Conservation (phyloP, 2,113 vertebrate genomes). For the Phocoena sinus region DNA sequence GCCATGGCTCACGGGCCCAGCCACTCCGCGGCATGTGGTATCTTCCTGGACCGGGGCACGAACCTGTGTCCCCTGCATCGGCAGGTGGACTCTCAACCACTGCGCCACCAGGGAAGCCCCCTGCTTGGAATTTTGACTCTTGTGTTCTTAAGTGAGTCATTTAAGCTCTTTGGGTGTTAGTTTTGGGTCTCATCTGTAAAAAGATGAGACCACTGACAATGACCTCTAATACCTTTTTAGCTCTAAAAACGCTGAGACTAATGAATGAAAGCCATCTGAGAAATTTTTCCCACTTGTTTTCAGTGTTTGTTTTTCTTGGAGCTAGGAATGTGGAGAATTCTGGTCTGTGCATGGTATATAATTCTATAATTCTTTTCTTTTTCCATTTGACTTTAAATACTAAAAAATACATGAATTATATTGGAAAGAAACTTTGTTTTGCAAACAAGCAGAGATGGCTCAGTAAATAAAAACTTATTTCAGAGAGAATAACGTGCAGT, state of each 20-base stretch:
- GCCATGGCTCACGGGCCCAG: too few relatives aligned
- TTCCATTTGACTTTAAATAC: constrained; percentile 23
- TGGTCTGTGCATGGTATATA: neutral
- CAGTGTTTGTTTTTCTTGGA: neutral
- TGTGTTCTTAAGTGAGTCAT: neutral
- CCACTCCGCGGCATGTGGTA: too few relatives aligned
- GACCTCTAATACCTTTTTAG: neutral
- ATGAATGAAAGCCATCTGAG: neutral
- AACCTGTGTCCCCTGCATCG: too few relatives aligned
- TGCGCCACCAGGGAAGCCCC: too few relatives aligned
- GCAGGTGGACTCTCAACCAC: too few relatives aligned
- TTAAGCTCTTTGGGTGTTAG: neutral
- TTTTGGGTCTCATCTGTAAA: neutral
- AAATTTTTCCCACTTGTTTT: neutral
- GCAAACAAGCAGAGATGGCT: neutral
- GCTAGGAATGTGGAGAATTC: neutral
- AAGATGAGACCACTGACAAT: neutral
- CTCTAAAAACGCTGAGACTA: neutral
- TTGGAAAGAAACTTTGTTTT: constrained; percentile 11
- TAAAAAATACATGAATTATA: neutral
- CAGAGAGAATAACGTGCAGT: neutral
- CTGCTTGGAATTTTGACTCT: neutral
- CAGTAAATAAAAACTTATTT: constrained; percentile 7
- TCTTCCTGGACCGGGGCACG: too few relatives aligned
- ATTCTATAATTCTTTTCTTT: neutral